A percentile compares a stretch with the other conserved stretches of the same genome.
Evolutionary conservation across 1,140 invertebrate genomes (phyloP).

Genomic region (Aethina tumida): DNA sequence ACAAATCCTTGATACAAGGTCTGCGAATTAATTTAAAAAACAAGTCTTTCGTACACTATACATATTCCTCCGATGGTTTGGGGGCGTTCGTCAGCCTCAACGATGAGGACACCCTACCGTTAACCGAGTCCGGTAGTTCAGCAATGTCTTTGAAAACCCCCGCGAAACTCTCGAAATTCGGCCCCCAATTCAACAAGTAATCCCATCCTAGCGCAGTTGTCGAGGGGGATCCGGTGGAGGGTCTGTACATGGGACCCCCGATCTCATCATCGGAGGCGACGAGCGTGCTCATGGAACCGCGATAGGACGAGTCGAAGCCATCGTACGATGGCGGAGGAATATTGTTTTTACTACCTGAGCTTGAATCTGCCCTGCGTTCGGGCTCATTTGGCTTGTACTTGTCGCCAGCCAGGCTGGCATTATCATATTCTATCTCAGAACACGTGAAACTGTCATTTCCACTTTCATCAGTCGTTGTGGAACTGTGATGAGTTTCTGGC

Average conservation of each 20-base stretch:
- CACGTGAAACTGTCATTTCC: conserved; percentile 96
- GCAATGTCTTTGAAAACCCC: conserved; percentile 95
- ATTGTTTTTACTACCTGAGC: conserved; percentile 41
- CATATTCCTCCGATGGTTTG: conserved; percentile 73
- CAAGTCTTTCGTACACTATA: conserved; percentile 37
- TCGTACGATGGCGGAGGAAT: conserved; percentile 73
- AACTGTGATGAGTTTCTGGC: conserved; percentile 60
- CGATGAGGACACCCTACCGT: conserved; percentile 49
- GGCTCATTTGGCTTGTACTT: conserved; percentile 68
- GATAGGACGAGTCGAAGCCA: conserved; percentile 86
- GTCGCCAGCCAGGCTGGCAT: conserved; percentile 70
- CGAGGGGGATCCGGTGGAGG: conserved; percentile 64
- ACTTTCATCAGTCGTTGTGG: conserved; percentile 86
- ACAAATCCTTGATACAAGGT: conserved; percentile 34
- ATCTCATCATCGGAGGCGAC: conserved; percentile 88
- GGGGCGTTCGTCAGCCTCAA: conserved; percentile 56
- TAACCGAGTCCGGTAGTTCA: conserved; percentile 75
- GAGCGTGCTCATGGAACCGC: conserved; percentile 83
- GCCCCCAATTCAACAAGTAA: conserved; percentile 90
- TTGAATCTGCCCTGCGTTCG: conserved; percentile 47
- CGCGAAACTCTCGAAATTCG: conserved; percentile 88
- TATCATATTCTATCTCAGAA: conserved; percentile 95
- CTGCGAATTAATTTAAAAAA: conserved; percentile 14
- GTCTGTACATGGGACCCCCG: conserved; percentile 60
- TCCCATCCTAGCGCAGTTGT: conserved; percentile 76